Evolutionary conservation across 1,140 invertebrate genomes (phyloP).

Genomic region (Drosophila varians): DNA sequence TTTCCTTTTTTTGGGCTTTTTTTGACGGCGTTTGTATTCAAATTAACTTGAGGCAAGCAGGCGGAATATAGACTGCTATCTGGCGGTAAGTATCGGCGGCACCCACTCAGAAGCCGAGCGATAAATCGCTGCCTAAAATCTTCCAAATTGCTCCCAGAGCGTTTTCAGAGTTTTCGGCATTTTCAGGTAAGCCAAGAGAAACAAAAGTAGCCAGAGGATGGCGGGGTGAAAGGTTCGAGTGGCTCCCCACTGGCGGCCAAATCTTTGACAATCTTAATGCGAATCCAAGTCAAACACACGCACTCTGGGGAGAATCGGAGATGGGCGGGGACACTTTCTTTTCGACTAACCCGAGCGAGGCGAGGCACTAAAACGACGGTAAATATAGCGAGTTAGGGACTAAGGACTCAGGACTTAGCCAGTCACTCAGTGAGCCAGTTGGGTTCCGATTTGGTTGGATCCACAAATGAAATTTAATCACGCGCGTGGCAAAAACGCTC

Average conservation of each 20-base stretch:
- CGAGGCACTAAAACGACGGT: constrained; percentile 62
- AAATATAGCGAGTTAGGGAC: constrained; percentile 53
- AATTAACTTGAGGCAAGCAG: constrained; percentile 53
- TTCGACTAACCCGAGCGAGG: constrained; percentile 46
- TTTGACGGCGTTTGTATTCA: constrained; percentile 52
- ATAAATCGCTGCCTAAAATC: constrained; percentile 73
- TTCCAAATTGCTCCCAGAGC: constrained; percentile 74
- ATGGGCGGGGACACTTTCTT: background rate
- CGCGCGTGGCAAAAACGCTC: constrained; percentile 55
- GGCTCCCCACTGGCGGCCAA: constrained; percentile 52
- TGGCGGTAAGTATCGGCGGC: constrained; percentile 60
- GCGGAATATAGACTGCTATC: constrained; percentile 45
- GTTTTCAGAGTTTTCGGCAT: constrained; percentile 39
- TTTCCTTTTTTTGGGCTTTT: background rate
- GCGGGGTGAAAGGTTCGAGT: constrained; percentile 29
- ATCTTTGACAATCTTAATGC: constrained; percentile 79
- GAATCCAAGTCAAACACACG: constrained; percentile 51
- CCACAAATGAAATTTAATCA: constrained; percentile 81
- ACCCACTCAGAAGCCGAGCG: constrained; percentile 58
- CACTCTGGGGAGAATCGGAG: constrained; percentile 11
- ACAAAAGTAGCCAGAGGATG: constrained; percentile 16
- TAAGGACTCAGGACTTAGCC: constrained; percentile 28
- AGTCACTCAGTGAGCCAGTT: constrained; percentile 33
- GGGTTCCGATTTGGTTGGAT: constrained; percentile 48
- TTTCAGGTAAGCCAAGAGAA: constrained; percentile 34